phyloP scores from a whole-genome alignment of 2,113 vertebrate species.

The Alaudala cheleensis region DNA sequence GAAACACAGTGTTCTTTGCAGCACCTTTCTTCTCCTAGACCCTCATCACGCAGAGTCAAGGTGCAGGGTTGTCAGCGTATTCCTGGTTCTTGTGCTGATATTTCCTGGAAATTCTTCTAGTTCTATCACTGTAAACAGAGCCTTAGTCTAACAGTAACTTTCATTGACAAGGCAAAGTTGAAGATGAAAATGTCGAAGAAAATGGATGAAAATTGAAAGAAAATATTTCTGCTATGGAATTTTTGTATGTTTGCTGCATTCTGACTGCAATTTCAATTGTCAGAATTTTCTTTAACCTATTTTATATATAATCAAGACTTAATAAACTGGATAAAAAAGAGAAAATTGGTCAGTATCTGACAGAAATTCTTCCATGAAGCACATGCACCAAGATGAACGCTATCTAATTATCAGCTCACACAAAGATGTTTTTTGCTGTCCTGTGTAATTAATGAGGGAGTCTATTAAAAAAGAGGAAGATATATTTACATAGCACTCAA shows the following conservation, averaged over 20 bases:
- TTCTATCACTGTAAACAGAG: neutral
- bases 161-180: neutral
- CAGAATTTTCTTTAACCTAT: neutral
- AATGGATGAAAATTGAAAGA: neutral
- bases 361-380: neutral
- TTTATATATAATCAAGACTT: neutral
- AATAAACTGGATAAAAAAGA: neutral
- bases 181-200: neutral
- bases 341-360: neutral
- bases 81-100: neutral
- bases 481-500: neutral
- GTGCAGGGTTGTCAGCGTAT: neutral
- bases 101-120: neutral
- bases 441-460: neutral
- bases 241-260: neutral
- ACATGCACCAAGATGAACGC: neutral
- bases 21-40: neutral
- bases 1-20: neutral
- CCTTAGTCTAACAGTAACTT: neutral
- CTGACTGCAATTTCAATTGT: neutral
- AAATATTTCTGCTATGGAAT: neutral
- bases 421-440: neutral
- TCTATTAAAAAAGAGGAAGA: neutral
- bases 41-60: neutral
- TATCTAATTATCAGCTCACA: neutral